phyloP scores from a whole-genome alignment of 2,888 invertebrate genomes.

The Campoplex nolae region DNA sequence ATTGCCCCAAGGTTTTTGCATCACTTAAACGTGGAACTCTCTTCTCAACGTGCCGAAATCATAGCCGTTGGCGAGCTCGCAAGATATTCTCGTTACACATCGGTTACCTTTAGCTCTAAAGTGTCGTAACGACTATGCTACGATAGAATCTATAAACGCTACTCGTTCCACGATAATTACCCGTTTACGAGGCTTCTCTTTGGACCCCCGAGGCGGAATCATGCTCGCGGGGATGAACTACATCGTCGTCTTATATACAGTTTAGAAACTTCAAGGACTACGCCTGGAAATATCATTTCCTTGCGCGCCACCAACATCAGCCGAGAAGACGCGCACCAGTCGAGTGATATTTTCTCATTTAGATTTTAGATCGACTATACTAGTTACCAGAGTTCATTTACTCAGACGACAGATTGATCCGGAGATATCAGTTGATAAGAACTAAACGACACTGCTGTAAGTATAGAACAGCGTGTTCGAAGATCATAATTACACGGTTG shows the following conservation, averaged over 20 bases:
- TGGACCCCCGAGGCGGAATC: slow-evolving; percentile 32
- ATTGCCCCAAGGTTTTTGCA: slow-evolving; percentile 44
- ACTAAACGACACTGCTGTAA: slow-evolving; percentile 17
- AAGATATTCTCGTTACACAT: slow-evolving; percentile 69
- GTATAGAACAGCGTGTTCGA: not conserved
- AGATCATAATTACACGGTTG: slow-evolving; percentile 11
- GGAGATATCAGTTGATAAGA: not conserved
- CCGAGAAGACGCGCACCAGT: slow-evolving; percentile 13
- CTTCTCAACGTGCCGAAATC: slow-evolving; percentile 71
- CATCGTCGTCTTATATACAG: slow-evolving; percentile 17
- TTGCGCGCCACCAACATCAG: slow-evolving; percentile 35
- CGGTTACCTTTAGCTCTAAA: slow-evolving; percentile 70
- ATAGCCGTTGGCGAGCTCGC: slow-evolving; percentile 64
- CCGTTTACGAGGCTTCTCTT: slow-evolving; percentile 63
- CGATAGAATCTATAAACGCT: slow-evolving; percentile 75
- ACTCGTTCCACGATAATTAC: slow-evolving; percentile 75
- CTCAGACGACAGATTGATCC: not conserved
- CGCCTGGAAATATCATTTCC: slow-evolving; percentile 59
- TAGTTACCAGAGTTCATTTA: slow-evolving; percentile 35
- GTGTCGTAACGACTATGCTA: slow-evolving; percentile 75
- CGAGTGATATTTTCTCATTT: slow-evolving; percentile 54
- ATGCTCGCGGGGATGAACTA: slow-evolving; percentile 13
- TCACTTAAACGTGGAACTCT: slow-evolving; percentile 45
- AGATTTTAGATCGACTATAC: slow-evolving; percentile 52
- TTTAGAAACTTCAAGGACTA: not conserved